Evolutionary conservation across 2,797 vertebrate species (phyloP).

Genomic region (Eidolon dupreanum): DNA sequence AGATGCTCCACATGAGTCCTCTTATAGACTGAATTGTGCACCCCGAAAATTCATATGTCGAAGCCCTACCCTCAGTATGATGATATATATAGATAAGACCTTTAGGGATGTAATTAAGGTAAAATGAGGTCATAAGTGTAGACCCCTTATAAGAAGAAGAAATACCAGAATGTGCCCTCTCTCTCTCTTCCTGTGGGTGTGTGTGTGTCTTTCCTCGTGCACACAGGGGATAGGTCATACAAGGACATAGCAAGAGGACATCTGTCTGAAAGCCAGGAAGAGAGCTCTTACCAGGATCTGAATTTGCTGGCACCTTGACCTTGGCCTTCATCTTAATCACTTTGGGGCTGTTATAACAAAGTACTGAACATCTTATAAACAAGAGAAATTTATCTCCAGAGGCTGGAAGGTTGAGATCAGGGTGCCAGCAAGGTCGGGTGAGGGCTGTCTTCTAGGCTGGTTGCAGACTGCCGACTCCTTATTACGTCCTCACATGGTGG

Average conservation of each 20-base stretch:
- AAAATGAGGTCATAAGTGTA: background rate
- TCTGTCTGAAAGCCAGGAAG: background rate
- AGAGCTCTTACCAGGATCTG: background rate
- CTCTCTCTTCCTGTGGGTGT: background rate
- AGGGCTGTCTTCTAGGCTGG: too few species aligned
- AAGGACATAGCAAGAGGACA: background rate
- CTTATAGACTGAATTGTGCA: background rate
- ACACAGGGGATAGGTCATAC: background rate
- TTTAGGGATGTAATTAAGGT: background rate
- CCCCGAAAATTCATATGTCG: background rate
- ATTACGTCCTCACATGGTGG: accelerated
- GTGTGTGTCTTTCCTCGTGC: too few species aligned
- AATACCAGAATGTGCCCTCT: accelerated
- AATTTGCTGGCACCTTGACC: background rate
- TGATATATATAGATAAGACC: background rate
- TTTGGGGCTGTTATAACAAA: background rate
- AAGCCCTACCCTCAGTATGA: background rate
- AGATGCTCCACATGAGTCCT: background rate
- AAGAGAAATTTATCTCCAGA: background rate
- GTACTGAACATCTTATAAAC: background rate
- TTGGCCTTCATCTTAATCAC: background rate
- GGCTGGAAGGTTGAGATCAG: background rate
- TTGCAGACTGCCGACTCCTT: background rate
- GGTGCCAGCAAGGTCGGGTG: accelerated
- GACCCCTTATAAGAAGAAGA: background rate